These are phyloP conservation scores for Myathropa florea DNA, from an alignment of 2,888 invertebrate genomes.

Conservation along the genomic window DNA sequence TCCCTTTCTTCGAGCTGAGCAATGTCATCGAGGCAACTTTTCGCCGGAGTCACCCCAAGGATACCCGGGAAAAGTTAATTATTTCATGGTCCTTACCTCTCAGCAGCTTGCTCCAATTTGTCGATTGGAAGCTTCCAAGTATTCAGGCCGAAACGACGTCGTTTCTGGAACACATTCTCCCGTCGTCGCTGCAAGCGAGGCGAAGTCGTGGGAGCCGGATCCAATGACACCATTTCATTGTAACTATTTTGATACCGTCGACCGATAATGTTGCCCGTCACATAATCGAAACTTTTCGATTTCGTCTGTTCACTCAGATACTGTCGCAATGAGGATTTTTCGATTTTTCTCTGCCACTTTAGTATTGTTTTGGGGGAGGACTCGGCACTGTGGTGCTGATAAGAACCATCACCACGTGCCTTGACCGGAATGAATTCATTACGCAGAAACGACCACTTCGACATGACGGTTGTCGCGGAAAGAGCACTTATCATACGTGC, in stretches of 20 bases:
- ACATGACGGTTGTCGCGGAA: conserved; percentile 57
- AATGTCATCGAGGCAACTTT: not conserved
- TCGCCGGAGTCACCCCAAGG: not conserved
- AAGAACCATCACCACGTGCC: conserved; percentile 1
- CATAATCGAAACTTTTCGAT: conserved; percentile 63
- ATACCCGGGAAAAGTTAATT: not conserved
- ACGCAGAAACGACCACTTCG: conserved; percentile 73
- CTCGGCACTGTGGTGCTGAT: conserved; percentile 40
- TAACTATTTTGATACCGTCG: conserved; percentile 72
- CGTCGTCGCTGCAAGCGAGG: conserved; percentile 36
- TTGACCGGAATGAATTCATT: conserved; percentile 70
- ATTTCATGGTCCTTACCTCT: conserved; percentile 26
- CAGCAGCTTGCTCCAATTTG: conserved; percentile 2
- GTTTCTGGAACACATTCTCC: conserved; percentile 49
- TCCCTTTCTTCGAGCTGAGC: not conserved
- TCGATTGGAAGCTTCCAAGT: conserved; percentile 34
- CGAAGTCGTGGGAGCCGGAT: conserved; percentile 30
- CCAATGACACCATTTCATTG: conserved; percentile 36
- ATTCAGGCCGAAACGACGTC: conserved; percentile 45
- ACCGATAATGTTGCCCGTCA: conserved; percentile 67
- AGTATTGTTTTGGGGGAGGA: conserved; percentile 41
- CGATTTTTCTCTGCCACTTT: conserved; percentile 56
- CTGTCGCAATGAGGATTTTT: conserved; percentile 33
- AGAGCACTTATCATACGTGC: not conserved
- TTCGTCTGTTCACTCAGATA: conserved; percentile 50